Conservation (phyloP, 1,140 invertebrate species). For the Trachymyrmex cornetzi region DNA sequence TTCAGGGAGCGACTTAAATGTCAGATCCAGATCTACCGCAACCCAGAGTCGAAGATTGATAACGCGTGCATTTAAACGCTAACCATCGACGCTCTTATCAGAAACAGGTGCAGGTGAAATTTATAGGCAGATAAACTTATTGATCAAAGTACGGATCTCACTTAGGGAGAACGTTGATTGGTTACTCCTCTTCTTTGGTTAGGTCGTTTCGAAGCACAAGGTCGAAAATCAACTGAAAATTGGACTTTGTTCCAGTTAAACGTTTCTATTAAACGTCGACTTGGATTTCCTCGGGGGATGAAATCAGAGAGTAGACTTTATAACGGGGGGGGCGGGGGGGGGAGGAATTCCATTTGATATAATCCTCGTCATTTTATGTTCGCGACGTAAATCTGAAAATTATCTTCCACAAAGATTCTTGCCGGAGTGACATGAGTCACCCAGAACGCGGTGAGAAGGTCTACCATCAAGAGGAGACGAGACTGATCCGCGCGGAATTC, state of each 20-base stretch:
- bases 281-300: neutral
- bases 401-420: neutral
- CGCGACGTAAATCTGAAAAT: slow-evolving; percentile 22
- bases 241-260: neutral
- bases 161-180: neutral
- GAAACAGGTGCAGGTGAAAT: neutral
- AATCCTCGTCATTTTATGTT: slow-evolving; percentile 1
- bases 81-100: neutral
- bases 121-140: neutral
- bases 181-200: neutral
- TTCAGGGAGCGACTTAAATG: slow-evolving; percentile 47
- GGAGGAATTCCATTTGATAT: neutral
- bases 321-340: neutral
- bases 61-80: slow-evolving; percentile 34
- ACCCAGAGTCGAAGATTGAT: slow-evolving; percentile 27
- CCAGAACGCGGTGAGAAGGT: neutral
- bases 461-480: slow-evolving; percentile 6
- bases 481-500: slow-evolving; percentile 31
- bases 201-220: neutral
- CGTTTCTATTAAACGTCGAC: neutral
- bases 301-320: neutral
- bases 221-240: slow-evolving; percentile 13
- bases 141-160: neutral
- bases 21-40: slow-evolving; percentile 57
- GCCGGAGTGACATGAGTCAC: slow-evolving; percentile 10